Base-by-base conservation (phyloP, 2,888 invertebrate genomes). In the Drosophila maculinotata region DNA sequence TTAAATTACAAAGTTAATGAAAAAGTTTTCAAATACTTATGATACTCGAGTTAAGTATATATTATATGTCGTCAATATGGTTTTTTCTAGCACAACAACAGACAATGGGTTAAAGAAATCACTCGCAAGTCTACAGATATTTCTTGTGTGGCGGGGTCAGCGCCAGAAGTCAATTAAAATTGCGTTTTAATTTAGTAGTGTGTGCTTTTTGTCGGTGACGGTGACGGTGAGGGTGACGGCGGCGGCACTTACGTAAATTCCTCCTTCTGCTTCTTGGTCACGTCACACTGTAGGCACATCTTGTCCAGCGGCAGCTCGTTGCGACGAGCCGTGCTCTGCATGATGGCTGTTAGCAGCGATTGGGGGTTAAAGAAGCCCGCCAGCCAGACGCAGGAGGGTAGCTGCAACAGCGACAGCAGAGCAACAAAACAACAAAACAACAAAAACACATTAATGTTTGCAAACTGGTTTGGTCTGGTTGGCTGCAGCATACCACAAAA, bases 341-440 rank as follows among this genome's bases (percentile, higher is more conserved):
- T 98, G 86, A 99, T 98, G 44, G 99, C 98, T 0, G 99, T 99
- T 59, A 99, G 92, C 83, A 99, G 94, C 33, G 98, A 98, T 92
- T 99, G 98, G 0, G 98, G 99, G 92, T 99, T 99, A 93, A 99
- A 99, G 92, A 99, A 98, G n/a, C 98, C 99, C 10, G 97, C 97
- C 66, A 99, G 92, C 99, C 99, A 99, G 12, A 99, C 98, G 36
- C 97, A 96, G 1, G 97, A 93, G 30, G 98, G 98, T 59, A 98
- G 92, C 96, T 97, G 83, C 36, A 91, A 69, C 30, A 9, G 51
- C n/a, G 14, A 45, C 26, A 56, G 15, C 10, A 49, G 10, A 62
- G 15, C 15, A 15, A 45, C 52, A 14, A 3, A 20, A 1, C 4
- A 7, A 33, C 0, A 51, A 52, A 36, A 41, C 4, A 28, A 51